Evolutionary conservation across 2,888 invertebrate genomes (phyloP).

Genomic region (Acrobasis consociella): DNA sequence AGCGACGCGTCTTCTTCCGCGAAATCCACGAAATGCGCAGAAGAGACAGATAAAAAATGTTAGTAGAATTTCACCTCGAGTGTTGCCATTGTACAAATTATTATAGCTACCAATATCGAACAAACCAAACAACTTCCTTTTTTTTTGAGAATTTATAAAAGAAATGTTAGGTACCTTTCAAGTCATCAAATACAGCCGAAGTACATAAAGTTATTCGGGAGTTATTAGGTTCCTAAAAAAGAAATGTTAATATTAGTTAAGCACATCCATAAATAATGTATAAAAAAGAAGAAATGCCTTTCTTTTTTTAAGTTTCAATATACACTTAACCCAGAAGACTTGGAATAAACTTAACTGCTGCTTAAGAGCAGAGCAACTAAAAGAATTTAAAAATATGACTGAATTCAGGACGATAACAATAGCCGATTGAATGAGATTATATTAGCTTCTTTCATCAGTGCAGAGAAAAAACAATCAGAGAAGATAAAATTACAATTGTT

Average conservation of each 20-base stretch:
- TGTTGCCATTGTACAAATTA: conserved; percentile 34
- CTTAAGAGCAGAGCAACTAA: too few relatives aligned
- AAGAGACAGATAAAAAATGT: conserved; percentile 22
- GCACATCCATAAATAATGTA: conserved; percentile 3
- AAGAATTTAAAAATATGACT: too few relatives aligned
- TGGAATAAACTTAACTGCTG: too few relatives aligned
- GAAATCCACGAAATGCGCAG: conserved; percentile 52
- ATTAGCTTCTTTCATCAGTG: too few relatives aligned
- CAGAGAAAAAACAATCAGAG: too few relatives aligned
- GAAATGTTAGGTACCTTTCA: conserved; percentile 54
- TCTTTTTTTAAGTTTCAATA: too few relatives aligned
- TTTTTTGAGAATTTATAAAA: too few relatives aligned
- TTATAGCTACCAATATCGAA: conserved; percentile 3
- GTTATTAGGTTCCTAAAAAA: conserved; percentile 60
- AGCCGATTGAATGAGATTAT: too few relatives aligned
- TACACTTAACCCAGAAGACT: too few relatives aligned
- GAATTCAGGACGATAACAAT: too few relatives aligned
- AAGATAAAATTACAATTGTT: too few relatives aligned
- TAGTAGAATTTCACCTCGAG: conserved; percentile 10
- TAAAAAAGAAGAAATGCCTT: background rate
- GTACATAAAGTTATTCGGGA: conserved; percentile 60
- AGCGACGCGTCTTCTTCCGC: conserved; percentile 71
- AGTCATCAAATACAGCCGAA: conserved; percentile 59
- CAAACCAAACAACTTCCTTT: too few relatives aligned
- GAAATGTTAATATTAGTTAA: conserved; percentile 2